Base-by-base conservation (phyloP, 1,140 invertebrate genomes). In the Leguminivora glycinivorella region DNA sequence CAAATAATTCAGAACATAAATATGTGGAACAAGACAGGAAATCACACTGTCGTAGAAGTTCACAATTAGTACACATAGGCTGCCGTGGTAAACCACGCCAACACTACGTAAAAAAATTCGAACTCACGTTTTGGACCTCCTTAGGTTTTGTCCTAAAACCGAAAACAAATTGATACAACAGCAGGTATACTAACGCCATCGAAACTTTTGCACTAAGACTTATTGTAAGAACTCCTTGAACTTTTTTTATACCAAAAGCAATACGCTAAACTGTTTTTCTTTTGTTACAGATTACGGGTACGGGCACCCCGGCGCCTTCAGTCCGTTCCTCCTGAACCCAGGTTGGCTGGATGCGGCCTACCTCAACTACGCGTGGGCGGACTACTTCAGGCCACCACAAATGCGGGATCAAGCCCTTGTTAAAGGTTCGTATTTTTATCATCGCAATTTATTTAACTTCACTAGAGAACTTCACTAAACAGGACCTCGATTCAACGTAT, bases 341-440 rank as follows among this genome's bases (percentile, higher is more conserved):
- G 93, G 94, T 9, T 96, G 95, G 96, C 83, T 96, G 67, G 96
- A 96, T 72, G 94, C 95, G 1, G 94, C 95, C 0, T 96, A 96
- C 82, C 92, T 96, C 81, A 93, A 93, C 74, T 95, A 95, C 81
- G 93, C 95, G 3, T 95, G 95, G 93, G 94, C 92, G n/a, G 95
- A 94, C 82, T 95, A 92, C 89, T 94, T 94, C 89, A 93, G 87
- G 83, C 92, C 79, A 69, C 92, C 92, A 0, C 87, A 89, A 72
- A 78, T 93, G 67, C 87, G 92, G 69, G 89, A 93, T 76, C 85
- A 92, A 80, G 72, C 90, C 75, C 87, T 95, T 75, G 77, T 94
- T 71, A 92, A 94, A 95, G 92, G 94, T 95, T 91, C 92, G 81
- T 73, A 78, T 56, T 76, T 25, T 68, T 38, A 14, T 38, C 1